Evolutionary conservation across 2,888 invertebrate species (phyloP), one percentile per base, ranked within the genome.

Genomic region (Pachliopta kotzebuea): DNA sequence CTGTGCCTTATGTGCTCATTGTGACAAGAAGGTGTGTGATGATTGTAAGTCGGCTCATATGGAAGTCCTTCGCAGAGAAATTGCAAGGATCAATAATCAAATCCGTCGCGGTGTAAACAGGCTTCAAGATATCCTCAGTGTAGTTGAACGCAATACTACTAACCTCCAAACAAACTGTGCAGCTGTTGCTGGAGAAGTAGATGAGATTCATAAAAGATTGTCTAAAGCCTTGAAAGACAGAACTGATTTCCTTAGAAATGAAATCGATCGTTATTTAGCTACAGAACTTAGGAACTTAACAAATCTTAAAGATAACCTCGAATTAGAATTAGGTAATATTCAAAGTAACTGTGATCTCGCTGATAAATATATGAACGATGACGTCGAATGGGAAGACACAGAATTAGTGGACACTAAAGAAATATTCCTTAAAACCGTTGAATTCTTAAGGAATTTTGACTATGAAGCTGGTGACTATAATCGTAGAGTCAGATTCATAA

Each of bases 11-110:
- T 99, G 99, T 86, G 95, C 96, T 29, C 99, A 99, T 87, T 99
- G 99, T 90, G 98, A 99, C 79, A 98, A 98, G 82, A 97, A 98
- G 90, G 96, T 99, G 69, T 99, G 99, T 87, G 95, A 96, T 73
- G 98, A 98, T 80, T 99, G 99, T 90, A 98, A 98, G 86, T 95
- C 96, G 65, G 97, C 98, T 18, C 99, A 99, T 85, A 96, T 98
- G 95, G 98, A 99, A 83, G 98, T 98, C 71, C 92, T 99, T 67
- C 94, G 98, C 73, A 94, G 98, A 66, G 98, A 98, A 93, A 97
- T 98, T 55, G 93, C 95, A 68, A 94, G 98, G 79, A 96, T 98
- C 66, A 96, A 97, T 81, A 96, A 96, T 82, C 97, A 97, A 93
- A 95, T 97, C 68, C 94, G 97, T 66, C 94, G 98, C 76, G 97